Evolutionary conservation across 2,797 vertebrate genomes (phyloP), one percentile per base, ranked within the genome.

Genomic region (Discoglossus pictus): DNA sequence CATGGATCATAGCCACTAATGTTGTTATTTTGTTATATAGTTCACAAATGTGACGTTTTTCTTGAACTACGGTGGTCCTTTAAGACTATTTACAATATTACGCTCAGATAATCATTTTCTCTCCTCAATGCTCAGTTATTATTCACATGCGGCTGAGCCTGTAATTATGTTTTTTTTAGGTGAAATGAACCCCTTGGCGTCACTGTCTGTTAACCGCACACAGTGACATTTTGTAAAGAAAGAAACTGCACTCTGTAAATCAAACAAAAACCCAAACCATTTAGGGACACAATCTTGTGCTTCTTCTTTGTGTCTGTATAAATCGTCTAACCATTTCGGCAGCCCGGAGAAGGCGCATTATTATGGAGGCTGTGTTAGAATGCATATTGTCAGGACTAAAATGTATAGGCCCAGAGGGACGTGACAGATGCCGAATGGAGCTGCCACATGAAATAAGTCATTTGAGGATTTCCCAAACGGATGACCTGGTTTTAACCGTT

Each of bases 371-470:
- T 6, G 17, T 11, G 20, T 39, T 16, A 42, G 17, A 20, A 42
- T 18, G 5, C 50, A 31, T 34, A 43, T 63, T 52, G 47, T 63
- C 48, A 53, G 52, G 21, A 31, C 21, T 24, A 20, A 38, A 38
- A 51, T 18, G 23, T 15, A 12, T 11, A 15, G 17, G 61, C 61
- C 61, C 13, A 16, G 17, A 52, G 48, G 47, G 24, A 5, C 35
- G 38, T 43, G 38, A 64, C 61, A 64, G 61, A 64, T 42, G 61
- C 36, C 51, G 61, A 52, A 52, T 11, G n/a, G 48, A 43, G 9
- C 61, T 34, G 47, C 17, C 47, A 27, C 61, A 63, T 42, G 23
- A 31, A 52, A 43, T 31, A 64, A 64, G 38, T 64, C 61, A 53
- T 9, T 51, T 16, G 39, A 52, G 61, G 61, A 52, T 43, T 53